A percentile compares a stretch with the other conserved stretches of the same genome.
Evolutionary conservation across 2,888 invertebrate genomes (phyloP).

Genomic region (Chamaedrilus cognettii): DNA sequence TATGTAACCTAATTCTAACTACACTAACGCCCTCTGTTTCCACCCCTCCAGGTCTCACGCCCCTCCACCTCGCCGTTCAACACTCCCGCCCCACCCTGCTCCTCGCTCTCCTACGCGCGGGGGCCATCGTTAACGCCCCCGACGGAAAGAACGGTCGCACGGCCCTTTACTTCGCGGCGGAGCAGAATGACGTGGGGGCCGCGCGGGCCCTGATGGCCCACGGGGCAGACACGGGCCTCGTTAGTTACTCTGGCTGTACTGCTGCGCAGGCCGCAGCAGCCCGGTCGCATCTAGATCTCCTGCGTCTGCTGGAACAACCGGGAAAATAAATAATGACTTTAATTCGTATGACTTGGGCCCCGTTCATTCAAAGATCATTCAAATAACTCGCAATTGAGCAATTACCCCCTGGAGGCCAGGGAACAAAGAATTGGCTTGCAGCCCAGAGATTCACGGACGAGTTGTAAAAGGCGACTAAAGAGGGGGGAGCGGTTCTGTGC

Average conservation of each 20-base stretch:
- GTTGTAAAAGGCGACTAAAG: too few species aligned
- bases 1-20: too few species aligned
- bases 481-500: too few species aligned
- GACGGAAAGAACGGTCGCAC: slow-evolving; percentile 32
- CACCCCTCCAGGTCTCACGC: slow-evolving; percentile 22
- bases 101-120: slow-evolving; percentile 11
- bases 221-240: slow-evolving; percentile 12
- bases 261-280: slow-evolving; percentile 17
- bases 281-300: slow-evolving; percentile 9
- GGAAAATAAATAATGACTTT: too few species aligned
- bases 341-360: too few species aligned
- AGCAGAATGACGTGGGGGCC: slow-evolving; percentile 4
- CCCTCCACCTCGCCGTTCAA: slow-evolving; percentile 29
- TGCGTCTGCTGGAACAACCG: slow-evolving; percentile 18
- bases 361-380: neutral
- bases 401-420: neutral
- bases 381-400: neutral
- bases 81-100: slow-evolving; percentile 6
- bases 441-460: neutral
- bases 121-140: slow-evolving; percentile 16
- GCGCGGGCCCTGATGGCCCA: slow-evolving; percentile 10
- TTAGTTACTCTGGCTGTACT: slow-evolving; percentile 23
- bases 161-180: slow-evolving; percentile 20
- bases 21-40: too few species aligned
- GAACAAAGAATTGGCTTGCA: neutral